phyloP scores from a whole-genome alignment of 92 coral and sea anemone genomes.

The Desmophyllum pertusum region DNA sequence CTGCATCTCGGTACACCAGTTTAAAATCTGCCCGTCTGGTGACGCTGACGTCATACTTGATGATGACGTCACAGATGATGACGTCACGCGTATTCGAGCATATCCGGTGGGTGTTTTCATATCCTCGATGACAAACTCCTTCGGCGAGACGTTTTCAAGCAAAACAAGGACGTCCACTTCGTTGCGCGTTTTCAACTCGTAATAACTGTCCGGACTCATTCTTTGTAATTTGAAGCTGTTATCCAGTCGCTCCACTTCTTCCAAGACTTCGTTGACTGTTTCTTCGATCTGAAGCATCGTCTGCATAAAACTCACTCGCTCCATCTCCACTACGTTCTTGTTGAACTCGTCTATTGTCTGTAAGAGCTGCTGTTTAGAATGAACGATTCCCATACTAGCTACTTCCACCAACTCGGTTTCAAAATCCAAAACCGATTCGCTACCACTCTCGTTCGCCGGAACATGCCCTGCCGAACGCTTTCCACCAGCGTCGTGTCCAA shows the following conservation, averaged over 20 bases:
- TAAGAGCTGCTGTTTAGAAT: slow-evolving; percentile 43
- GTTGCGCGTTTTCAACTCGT: slow-evolving; percentile 67
- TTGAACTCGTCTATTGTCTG: slow-evolving; percentile 64
- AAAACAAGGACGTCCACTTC: slow-evolving; percentile 76
- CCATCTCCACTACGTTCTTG: slow-evolving; percentile 56
- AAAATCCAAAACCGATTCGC: slow-evolving; percentile 7
- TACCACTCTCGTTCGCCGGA: not conserved
- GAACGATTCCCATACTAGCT: slow-evolving; percentile 53
- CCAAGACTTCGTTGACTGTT: slow-evolving; percentile 73
- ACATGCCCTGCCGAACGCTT: not conserved
- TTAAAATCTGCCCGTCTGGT: slow-evolving; percentile 1
- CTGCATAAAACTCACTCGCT: slow-evolving; percentile 56
- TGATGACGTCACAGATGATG: slow-evolving; percentile 18
- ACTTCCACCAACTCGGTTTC: slow-evolving; percentile 47
- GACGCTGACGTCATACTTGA: slow-evolving; percentile 32
- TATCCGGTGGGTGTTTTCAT: slow-evolving; percentile 62
- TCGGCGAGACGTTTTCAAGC: slow-evolving; percentile 52
- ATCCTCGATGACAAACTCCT: slow-evolving; percentile 65
- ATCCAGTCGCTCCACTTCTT: slow-evolving; percentile 52
- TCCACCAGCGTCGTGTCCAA: not conserved
- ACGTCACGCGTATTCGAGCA: slow-evolving; percentile 63
- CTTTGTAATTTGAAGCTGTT: slow-evolving; percentile 44
- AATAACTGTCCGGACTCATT: slow-evolving; percentile 73
- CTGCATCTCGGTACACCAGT: slow-evolving; percentile 44
- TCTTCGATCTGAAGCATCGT: slow-evolving; percentile 77